These are phyloP conservation scores for Ceyx melanurus DNA, from an alignment of 2,113 vertebrate species.

Conservation along the genomic window DNA sequence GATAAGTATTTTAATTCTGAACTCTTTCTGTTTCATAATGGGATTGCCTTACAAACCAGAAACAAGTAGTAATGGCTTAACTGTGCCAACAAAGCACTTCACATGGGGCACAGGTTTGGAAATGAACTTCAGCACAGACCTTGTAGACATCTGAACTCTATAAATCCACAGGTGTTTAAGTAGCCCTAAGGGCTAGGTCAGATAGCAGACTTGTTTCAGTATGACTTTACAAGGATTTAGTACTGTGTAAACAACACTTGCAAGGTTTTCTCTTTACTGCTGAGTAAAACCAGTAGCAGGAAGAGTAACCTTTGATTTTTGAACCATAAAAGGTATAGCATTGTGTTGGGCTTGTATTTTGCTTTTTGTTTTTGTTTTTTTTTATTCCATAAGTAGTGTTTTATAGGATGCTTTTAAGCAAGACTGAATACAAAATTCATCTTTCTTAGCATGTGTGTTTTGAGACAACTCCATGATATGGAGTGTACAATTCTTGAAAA, in stretches of 20 bases:
- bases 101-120: constrained; percentile 67
- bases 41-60: constrained; percentile 46
- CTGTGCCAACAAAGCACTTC: constrained; percentile 61
- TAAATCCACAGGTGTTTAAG: constrained; percentile 84
- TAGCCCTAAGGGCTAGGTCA: constrained; percentile 76
- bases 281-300: constrained; percentile 77
- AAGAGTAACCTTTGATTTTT: constrained; percentile 70
- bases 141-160: constrained; percentile 79
- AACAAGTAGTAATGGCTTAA: constrained; percentile 53
- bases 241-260: constrained; percentile 76
- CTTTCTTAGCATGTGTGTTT: not conserved
- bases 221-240: constrained; percentile 79
- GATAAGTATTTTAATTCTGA: constrained; percentile 29
- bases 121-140: constrained; percentile 74
- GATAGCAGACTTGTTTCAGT: constrained; percentile 74
- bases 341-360: no score
- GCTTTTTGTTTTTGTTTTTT: not conserved
- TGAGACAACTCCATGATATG: not conserved
- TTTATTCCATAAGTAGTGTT: not conserved
- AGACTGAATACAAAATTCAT: not conserved
- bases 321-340: not conserved
- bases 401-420: not conserved
- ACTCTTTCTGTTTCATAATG: constrained; percentile 25
- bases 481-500: not conserved
- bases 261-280: constrained; percentile 72